Conservation (phyloP, 2,888 invertebrate species). For the Tridacna gigas region DNA sequence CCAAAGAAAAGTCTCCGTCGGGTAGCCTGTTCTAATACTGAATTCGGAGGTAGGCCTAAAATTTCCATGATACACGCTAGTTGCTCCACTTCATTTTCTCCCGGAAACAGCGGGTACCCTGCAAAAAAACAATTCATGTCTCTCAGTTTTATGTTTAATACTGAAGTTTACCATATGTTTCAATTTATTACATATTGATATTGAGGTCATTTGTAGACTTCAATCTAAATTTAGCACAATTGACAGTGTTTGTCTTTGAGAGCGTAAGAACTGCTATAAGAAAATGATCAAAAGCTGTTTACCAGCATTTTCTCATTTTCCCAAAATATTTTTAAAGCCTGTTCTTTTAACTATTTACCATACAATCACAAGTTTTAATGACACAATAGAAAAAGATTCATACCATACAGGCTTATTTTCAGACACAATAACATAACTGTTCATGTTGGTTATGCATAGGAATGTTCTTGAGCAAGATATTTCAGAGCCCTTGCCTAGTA, state of each 20-base stretch:
- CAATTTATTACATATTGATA: not conserved
- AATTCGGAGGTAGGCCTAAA: conserved; percentile 94
- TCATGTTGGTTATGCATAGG: too few relatives aligned
- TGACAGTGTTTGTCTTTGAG: not conserved
- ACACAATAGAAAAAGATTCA: too few relatives aligned
- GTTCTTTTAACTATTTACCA: too few relatives aligned
- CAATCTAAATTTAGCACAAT: not conserved
- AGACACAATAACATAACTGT: too few relatives aligned
- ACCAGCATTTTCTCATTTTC: not conserved
- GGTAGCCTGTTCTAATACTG: conserved; percentile 93
- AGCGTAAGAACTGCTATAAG: too few relatives aligned
- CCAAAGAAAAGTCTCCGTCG: conserved; percentile 84
- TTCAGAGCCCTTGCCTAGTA: too few relatives aligned
- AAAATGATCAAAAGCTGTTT: not conserved
- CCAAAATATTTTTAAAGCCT: not conserved
- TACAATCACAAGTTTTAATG: too few relatives aligned
- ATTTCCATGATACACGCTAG: conserved; percentile 99
- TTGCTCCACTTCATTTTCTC: conserved; percentile 98
- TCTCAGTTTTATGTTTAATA: not conserved
- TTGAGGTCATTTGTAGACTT: not conserved
- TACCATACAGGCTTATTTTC: too few relatives aligned
- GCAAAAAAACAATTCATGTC: conserved; percentile 4
- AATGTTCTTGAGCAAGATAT: too few relatives aligned
- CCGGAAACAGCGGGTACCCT: conserved; percentile 96
- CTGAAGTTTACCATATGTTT: not conserved